Percentiles rank a stretch among this genome's conserved stretches.
Conservation (phyloP, 92 coral and sea anemone genomes). For the Metridium senile region DNA sequence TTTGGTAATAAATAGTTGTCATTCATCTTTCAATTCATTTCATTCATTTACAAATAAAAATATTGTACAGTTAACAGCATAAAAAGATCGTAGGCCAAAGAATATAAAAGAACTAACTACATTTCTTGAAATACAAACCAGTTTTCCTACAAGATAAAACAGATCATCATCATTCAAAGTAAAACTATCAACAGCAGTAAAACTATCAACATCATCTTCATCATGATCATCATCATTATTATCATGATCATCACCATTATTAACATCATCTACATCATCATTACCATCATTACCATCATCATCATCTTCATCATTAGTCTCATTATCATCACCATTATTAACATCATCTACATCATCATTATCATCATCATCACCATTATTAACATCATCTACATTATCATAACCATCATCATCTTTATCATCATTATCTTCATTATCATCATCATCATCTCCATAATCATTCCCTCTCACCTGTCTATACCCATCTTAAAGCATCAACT, state of each 20-base stretch:
- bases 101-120: neutral
- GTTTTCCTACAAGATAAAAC: neutral
- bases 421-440: no score
- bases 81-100: neutral
- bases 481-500: constrained; percentile 35
- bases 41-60: neutral
- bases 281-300: neutral
- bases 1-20: neutral
- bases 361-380: neutral
- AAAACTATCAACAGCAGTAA: neutral
- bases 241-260: no score
- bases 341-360: neutral
- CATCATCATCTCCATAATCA: neutral
- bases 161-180: neutral
- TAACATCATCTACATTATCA: neutral
- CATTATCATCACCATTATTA: no score
- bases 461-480: no score
- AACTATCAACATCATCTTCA: neutral
- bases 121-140: neutral
- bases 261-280: neutral
- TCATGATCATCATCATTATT: neutral
- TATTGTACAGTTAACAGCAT: neutral
- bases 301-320: neutral
- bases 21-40: no score
- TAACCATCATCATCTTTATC: neutral